Conservation (phyloP, 2,113 vertebrate genomes). For the Parus major region DNA sequence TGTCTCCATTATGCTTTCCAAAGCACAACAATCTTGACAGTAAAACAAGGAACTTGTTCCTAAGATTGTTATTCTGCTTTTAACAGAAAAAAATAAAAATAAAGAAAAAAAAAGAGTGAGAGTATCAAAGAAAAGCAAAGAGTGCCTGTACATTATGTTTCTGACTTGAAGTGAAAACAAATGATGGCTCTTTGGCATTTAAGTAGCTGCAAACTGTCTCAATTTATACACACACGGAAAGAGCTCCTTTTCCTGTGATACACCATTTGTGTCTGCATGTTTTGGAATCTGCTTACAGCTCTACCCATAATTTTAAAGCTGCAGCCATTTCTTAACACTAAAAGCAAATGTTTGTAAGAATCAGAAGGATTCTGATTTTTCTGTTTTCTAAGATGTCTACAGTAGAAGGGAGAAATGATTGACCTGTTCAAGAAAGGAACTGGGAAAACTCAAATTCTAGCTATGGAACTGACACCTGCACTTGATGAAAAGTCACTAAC, state of each 20-base stretch:
- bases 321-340: neutral
- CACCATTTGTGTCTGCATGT: neutral
- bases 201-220: slow-evolving; percentile 14
- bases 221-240: neutral
- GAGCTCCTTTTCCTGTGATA: neutral
- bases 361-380: neutral
- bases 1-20: neutral
- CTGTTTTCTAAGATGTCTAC: neutral
- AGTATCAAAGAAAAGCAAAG: neutral
- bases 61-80: neutral
- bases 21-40: neutral
- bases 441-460: neutral
- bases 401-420: neutral
- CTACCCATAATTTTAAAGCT: neutral
- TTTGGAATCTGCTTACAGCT: neutral
- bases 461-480: neutral
- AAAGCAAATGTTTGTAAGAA: neutral
- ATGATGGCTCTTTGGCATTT: neutral
- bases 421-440: neutral
- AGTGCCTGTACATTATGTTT: neutral
- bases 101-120: neutral
- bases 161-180: slow-evolving; percentile 28
- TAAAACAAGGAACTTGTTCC: neutral
- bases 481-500: neutral
- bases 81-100: neutral